Base-by-base conservation (phyloP, 2,888 invertebrate species). In the Stenichneumon culpator region DNA sequence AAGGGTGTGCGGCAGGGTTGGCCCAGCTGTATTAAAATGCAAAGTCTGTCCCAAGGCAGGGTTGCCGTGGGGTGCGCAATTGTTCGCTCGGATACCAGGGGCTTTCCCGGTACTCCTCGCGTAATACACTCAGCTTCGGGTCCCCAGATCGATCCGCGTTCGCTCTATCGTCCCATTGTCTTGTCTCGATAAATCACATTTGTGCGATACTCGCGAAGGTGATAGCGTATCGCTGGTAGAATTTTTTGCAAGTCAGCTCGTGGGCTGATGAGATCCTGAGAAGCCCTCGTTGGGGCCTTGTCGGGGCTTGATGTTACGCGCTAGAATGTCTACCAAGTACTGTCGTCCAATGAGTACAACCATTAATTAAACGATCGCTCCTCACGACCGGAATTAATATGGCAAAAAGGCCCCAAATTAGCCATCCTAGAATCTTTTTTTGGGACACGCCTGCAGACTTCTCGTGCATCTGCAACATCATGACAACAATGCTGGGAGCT, bases 41-140 rank as follows among this genome's bases (percentile, higher is more conserved):
- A 70, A 70, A 70, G 70, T 70, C 70, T 70, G 70, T 70, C 70
- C 52, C 70, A 32, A 52, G 22, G n/a, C 52, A 70, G 52, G 70
- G 50, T 28, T 70, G 52, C 70, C 57, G 70, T 50, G 70, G 70
- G 70, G 70, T 50, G 70, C 44, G 32, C 70, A 70, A 70, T 70
- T 50, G 70, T 70, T 50, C 70, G 52, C 70, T 70, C 11, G 32
- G 50, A 70, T 63, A 63, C 63, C 28, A 36, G 63, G 7, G 32
- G 28, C 63, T 63, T 32, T 57, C 57, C 63, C 32, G 28, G 32
- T 32, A 36, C 32, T 28, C 63, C 63, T 28, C 16, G 63, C 36
- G 28, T 63, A 63, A 63, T 63, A 63, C 63, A 36, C 63, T 63
- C 32, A 28, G 25, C 25, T 25, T 11, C 57, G 57, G 22, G 22